These are phyloP conservation scores for Ischnura elegans DNA, from an alignment of 2,888 invertebrate species.

Conservation along the genomic window DNA sequence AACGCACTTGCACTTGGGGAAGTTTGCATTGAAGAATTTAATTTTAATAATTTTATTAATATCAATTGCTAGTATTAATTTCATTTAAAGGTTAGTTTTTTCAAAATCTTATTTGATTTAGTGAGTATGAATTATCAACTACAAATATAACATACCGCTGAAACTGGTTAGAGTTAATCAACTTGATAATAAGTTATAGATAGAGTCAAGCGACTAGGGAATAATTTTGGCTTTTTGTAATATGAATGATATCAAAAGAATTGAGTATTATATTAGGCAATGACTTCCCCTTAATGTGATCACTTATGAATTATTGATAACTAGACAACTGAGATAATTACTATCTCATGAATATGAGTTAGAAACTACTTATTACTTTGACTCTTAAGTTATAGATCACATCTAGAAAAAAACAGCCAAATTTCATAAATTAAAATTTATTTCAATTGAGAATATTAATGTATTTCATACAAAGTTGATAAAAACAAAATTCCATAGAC, in stretches of 20 bases:
- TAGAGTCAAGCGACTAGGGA: neutral
- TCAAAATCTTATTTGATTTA: neutral
- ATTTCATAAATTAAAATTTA: slow-evolving; percentile 43
- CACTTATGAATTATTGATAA: neutral
- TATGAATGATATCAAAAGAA: neutral
- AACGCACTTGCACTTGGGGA: neutral
- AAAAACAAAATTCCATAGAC: slow-evolving; percentile 37
- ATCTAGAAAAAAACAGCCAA: slow-evolving; percentile 55
- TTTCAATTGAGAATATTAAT: slow-evolving; percentile 39
- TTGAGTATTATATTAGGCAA: neutral
- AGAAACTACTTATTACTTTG: neutral
- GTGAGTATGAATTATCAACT: neutral
- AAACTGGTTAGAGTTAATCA: too few species aligned
- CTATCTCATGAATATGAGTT: neutral
- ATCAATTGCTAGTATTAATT: too few species aligned
- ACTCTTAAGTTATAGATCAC: neutral
- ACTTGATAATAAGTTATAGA: too few species aligned
- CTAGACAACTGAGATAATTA: neutral
- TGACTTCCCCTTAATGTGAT: neutral
- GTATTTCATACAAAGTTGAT: slow-evolving; percentile 54
- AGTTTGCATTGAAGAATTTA: neutral
- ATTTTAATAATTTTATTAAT: too few species aligned
- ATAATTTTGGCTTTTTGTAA: neutral
- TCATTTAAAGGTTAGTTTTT: too few species aligned
- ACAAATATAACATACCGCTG: too few species aligned